Percentiles rank a stretch among this genome's conserved stretches.
phyloP scores from a whole-genome alignment of 2,888 invertebrate genomes.

The Masnerella sp. region DNA sequence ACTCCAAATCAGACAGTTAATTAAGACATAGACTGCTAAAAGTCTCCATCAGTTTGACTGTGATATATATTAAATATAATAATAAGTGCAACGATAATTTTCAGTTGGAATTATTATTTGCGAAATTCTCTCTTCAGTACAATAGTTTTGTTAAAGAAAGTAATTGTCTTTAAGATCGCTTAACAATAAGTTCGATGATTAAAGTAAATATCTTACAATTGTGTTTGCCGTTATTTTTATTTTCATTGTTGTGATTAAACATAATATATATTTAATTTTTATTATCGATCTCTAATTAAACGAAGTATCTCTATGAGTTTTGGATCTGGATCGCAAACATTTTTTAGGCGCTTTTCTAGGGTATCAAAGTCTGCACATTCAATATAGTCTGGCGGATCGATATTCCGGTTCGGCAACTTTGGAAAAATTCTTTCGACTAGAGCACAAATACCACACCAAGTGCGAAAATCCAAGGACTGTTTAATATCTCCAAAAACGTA shows the following conservation, averaged over 20 bases:
- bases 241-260: no score
- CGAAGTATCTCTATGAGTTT: conserved; percentile 66
- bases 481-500: conserved; percentile 78
- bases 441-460: conserved; percentile 89
- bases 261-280: no score
- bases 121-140: no score
- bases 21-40: neutral
- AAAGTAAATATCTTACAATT: no score
- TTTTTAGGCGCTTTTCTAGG: conserved; percentile 68
- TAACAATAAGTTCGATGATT: no score
- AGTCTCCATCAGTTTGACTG: conserved; percentile 15
- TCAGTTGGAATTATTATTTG: no score
- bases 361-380: conserved; percentile 72
- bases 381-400: conserved; percentile 81
- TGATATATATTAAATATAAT: conserved; percentile 28
- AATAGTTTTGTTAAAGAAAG: no score
- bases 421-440: conserved; percentile 86
- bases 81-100: no score
- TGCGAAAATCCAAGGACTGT: conserved; percentile 82
- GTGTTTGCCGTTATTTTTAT: no score
- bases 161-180: no score
- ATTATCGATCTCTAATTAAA: conserved; percentile 67
- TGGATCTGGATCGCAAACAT: conserved; percentile 53
- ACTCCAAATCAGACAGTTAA: neutral
- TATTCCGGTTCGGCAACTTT: conserved; percentile 80